Conservation (phyloP, 2,113 vertebrate species). For the Psilopsiagon aurifrons region DNA sequence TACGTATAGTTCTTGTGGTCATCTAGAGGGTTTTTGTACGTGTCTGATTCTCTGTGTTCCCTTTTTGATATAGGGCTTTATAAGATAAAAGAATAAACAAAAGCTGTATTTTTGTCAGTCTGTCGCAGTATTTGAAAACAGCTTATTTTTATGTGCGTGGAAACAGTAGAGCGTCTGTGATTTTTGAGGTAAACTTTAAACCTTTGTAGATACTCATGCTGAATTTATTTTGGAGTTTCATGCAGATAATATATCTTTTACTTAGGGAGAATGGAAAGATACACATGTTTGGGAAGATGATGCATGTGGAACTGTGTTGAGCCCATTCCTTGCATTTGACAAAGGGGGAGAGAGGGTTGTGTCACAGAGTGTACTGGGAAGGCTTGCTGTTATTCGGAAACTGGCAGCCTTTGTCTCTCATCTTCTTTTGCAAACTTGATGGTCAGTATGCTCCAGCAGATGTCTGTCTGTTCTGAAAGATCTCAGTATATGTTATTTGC, state of each 20-base stretch:
- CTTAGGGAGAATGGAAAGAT: neutral
- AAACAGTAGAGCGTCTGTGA: neutral
- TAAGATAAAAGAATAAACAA: neutral
- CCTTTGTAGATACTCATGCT: neutral
- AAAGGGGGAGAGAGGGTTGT: neutral
- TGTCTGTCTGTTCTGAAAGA: neutral
- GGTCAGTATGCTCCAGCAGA: neutral
- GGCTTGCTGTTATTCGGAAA: neutral
- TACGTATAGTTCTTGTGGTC: constrained; percentile 58
- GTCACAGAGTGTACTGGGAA: neutral
- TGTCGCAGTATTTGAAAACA: neutral
- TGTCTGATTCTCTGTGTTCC: neutral
- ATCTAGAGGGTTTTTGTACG: neutral
- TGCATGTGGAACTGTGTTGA: neutral
- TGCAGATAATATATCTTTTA: neutral
- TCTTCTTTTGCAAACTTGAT: neutral
- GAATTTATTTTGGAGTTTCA: neutral
- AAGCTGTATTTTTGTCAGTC: neutral
- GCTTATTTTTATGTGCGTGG: neutral
- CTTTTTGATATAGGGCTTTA: neutral
- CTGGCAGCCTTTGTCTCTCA: neutral
- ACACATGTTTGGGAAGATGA: neutral
- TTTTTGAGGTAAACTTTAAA: neutral
- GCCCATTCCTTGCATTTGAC: neutral
- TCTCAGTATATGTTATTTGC: neutral